Base-by-base conservation (phyloP, 2,888 invertebrate genomes). In the Parnassius orleans region DNA sequence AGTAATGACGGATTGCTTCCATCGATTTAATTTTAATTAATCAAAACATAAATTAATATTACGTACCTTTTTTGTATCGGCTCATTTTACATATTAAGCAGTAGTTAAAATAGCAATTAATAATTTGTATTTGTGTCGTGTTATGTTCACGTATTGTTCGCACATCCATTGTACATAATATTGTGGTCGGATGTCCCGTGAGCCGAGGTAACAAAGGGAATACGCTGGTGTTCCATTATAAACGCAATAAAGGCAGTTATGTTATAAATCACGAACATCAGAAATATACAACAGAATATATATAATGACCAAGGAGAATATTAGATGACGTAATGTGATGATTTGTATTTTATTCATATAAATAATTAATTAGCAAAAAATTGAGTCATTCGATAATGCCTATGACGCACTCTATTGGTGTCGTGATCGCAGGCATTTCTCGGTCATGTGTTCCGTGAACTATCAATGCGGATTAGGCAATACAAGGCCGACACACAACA, bases 261-360 rank as follows among this genome's bases (percentile, higher is more conserved):
- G 69, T 73, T 68, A 71, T 76, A 74, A 77, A 76, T 78, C 77
- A 76, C 69, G 72, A 72, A 72, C 66, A 72, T 69, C 69, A 70
- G 67, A 70, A 67, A 65, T 65, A 70, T 72, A 73, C 71, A 44
- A 44, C 9, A 14, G 10, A 15, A 44, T 19, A 19, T 19, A 19
- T 2, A 19, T 19, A 19, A 19, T 19, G 19, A 0, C 2, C 19
- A 19, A 19, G 19, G 19, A 1, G 7, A 33, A 5, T 5, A 33
- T 33, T 33, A 33, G 0, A 33, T 33, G 33, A 33, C 33, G 33
- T 33, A 33, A 33, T 33, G 33, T 33, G 7, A 33, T 33, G 43
- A 48, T 33, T 48, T n/a, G 10, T 48, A 14, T 48, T 48, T 48
- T 9, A 19, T 19, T 19, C 19, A 19, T 19, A 19, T 19, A 19